These are phyloP conservation scores for Eupithecia abbreviata DNA, from an alignment of 2,888 invertebrate genomes.

Conservation along the genomic window DNA sequence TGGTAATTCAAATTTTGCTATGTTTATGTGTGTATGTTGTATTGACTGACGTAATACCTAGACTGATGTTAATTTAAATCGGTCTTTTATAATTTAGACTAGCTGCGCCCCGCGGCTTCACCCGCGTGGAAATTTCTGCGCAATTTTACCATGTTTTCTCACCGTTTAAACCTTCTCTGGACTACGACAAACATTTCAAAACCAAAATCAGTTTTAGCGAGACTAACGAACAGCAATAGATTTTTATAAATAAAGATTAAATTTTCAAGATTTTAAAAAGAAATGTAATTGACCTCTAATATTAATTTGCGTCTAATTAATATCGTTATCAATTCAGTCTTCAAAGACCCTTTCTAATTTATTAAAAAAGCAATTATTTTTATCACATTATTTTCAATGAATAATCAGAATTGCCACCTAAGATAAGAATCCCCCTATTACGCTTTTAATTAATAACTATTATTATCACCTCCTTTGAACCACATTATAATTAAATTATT, in stretches of 20 bases:
- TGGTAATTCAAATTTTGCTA: neutral
- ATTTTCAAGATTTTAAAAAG: neutral
- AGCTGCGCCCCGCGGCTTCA: too few relatives aligned
- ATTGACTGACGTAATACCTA: neutral
- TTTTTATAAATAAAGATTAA: neutral
- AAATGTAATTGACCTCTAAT: neutral
- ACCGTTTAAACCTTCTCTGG: too few relatives aligned
- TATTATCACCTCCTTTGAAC: slow-evolving; percentile 32
- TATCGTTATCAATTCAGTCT: neutral
- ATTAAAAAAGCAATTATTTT: slow-evolving; percentile 45
- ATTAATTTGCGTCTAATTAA: neutral
- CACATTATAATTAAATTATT: slow-evolving; percentile 24
- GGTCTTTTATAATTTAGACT: neutral
- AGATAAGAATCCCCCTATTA: slow-evolving; percentile 42
- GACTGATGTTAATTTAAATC: neutral
- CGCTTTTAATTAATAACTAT: slow-evolving; percentile 40
- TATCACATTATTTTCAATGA: slow-evolving; percentile 39
- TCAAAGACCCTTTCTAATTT: neutral
- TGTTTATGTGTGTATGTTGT: neutral
- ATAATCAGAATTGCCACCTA: slow-evolving; percentile 41
- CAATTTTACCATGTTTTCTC: too few relatives aligned
- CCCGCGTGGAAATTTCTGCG: too few relatives aligned
- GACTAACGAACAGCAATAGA: too few relatives aligned
- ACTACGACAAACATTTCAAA: too few relatives aligned
- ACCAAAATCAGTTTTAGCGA: too few relatives aligned